phyloP scores from a whole-genome alignment of 1,140 invertebrate genomes.

The Trichonephila inaurata region DNA sequence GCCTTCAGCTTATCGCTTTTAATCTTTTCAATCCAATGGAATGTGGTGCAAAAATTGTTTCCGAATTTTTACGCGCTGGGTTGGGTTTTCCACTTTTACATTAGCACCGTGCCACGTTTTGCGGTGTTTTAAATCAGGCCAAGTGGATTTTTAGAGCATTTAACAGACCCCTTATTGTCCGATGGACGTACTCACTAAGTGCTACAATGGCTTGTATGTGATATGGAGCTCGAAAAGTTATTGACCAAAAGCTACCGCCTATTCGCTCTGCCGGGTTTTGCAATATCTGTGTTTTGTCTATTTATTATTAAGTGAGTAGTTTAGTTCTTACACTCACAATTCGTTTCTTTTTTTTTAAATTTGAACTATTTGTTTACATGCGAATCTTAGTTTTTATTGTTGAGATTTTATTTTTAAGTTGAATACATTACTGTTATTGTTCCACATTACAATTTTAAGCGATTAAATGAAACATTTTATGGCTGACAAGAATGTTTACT shows the following conservation, averaged over 20 bases:
- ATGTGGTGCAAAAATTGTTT: slow-evolving; percentile 41
- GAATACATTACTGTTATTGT: too few relatives aligned
- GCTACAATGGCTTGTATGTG: slow-evolving; percentile 51
- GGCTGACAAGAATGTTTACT: too few relatives aligned
- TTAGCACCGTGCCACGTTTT: slow-evolving; percentile 69
- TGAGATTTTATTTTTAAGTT: not conserved
- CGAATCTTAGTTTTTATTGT: not conserved
- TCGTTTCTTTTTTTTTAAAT: not conserved
- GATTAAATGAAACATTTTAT: too few relatives aligned
- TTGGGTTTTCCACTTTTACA: slow-evolving; percentile 28
- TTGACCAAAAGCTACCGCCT: slow-evolving; percentile 15
- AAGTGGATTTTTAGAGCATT: slow-evolving; percentile 70
- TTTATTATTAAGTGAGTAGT: slow-evolving; percentile 16
- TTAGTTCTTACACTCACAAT: too few relatives aligned
- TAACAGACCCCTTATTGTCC: slow-evolving; percentile 70
- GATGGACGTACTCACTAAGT: slow-evolving; percentile 30
- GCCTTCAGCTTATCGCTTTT: not conserved
- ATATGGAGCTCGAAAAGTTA: slow-evolving; percentile 41
- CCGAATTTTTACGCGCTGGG: slow-evolving; percentile 13
- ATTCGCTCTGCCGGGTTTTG: slow-evolving; percentile 8
- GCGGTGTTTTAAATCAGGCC: slow-evolving; percentile 73
- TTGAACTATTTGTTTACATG: not conserved
- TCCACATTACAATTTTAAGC: too few relatives aligned
- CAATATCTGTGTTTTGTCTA: slow-evolving; percentile 35
- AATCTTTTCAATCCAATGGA: slow-evolving; percentile 13